phyloP scores from a whole-genome alignment of 1,140 invertebrate species.

The Scaptomyza graminum region DNA sequence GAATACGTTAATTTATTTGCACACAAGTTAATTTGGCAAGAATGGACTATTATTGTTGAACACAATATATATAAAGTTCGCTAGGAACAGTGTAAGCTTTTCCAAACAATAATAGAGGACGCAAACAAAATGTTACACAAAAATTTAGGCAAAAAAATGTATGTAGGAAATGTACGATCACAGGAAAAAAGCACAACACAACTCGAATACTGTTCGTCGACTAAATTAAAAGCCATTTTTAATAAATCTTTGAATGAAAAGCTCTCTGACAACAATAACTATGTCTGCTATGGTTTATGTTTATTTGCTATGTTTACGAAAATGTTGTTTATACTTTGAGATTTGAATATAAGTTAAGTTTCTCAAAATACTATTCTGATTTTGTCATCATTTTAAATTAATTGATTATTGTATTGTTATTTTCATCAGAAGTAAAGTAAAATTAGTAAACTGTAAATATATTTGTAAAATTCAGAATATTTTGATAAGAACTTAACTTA shows the following conservation, averaged over 20 bases:
- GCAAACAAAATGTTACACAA: constrained; percentile 3
- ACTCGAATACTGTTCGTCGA: constrained; percentile 6
- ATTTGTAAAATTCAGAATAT: too few relatives aligned
- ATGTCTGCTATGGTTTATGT: not conserved
- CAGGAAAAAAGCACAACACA: constrained; percentile 4
- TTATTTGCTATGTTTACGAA: not conserved
- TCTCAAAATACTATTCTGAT: too few relatives aligned
- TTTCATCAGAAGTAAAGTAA: too few relatives aligned
- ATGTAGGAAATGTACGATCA: constrained; percentile 7
- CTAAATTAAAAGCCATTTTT: not conserved
- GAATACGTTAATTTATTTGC: not conserved
- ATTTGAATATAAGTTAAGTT: too few relatives aligned
- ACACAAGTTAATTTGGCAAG: not conserved
- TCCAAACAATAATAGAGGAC: not conserved
- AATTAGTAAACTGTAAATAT: too few relatives aligned
- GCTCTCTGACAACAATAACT: not conserved
- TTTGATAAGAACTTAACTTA: too few relatives aligned
- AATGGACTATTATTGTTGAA: not conserved
- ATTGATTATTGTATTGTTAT: too few relatives aligned
- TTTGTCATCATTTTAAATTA: too few relatives aligned
- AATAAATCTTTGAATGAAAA: not conserved
- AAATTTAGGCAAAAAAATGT: constrained; percentile 18
- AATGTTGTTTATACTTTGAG: too few relatives aligned
- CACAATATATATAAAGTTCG: not conserved
- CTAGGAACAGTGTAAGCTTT: not conserved